Base-by-base conservation (phyloP, 2,797 vertebrate species). In the Tenualosa thibaudeaui region DNA sequence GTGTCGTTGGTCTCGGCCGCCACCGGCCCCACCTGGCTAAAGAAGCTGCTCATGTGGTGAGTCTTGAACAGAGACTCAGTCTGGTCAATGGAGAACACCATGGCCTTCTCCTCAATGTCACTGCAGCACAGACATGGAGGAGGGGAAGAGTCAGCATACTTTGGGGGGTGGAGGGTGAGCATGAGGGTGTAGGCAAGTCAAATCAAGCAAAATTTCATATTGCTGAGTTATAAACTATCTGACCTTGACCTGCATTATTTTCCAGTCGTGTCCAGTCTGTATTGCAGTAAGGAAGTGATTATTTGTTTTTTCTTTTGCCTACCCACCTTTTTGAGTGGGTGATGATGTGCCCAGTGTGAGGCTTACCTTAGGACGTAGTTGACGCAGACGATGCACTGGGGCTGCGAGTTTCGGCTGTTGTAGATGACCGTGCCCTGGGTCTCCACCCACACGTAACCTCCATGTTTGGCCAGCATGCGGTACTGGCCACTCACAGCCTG, bases 381-480 rank as follows among this genome's bases (percentile, higher is more conserved):
- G 89, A 99, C 92, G 51, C 98, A 99, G 91, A 99, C 97, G 31
- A 99, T 98, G 88, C 98, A 99, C 93, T 99, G 98, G 0, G 98
- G 98, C 93, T 99, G 98, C 0, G 98, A 96, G 94, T 99, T 99
- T 78, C 98, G 97, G 43, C 96, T 97, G 83, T 98, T 99, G 90
- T 99, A 99, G 82, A 99, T 98, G 85, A 99, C 98, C 0, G 98
- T 98, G 84, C 97, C 97, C 88, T 99, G 98, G 0, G 97, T 99
- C 90, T 99, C 97, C 83, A 99, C 93, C 98, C 98, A 99, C 49
- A 99, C 97, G 0, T 97, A 99, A 51, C 98, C 98, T 7, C 98
- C 98, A 0, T 94, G 96, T 91, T 98, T 99, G 0, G 98, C 98
- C 50, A 99, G 95, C 98, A 99, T 97, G 0, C 98, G 96, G 89